These are phyloP conservation scores for Drosophila busckii DNA, from an alignment of 1,140 invertebrate species.

Conservation along the genomic window DNA sequence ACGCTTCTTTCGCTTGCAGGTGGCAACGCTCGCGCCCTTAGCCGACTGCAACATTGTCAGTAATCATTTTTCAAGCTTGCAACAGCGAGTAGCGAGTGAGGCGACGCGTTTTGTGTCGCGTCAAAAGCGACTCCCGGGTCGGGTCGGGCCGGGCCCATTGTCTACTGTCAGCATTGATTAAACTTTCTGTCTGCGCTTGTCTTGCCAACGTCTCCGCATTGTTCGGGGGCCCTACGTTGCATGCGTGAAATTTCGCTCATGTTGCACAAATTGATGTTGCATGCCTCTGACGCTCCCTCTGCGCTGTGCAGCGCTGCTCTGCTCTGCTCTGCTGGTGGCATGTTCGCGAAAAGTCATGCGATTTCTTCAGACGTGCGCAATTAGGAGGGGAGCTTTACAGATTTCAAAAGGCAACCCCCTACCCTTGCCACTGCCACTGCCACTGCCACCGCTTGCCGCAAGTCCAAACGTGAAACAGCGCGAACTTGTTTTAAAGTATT, in stretches of 20 bases:
- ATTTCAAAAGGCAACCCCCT: neutral
- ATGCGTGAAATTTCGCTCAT: conserved; percentile 47
- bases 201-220: conserved; percentile 12
- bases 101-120: too few species aligned
- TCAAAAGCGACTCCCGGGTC: too few species aligned
- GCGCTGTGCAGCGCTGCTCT: neutral
- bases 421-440: too few species aligned
- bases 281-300: conserved; percentile 24
- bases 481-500: conserved; percentile 24
- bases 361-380: conserved; percentile 41
- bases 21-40: too few species aligned
- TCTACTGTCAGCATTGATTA: conserved; percentile 51
- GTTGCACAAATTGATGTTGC: conserved; percentile 51
- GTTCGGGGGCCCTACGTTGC: conserved; percentile 26
- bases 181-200: conserved; percentile 46
- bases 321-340: conserved; percentile 29
- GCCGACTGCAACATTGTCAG: too few species aligned
- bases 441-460: too few species aligned
- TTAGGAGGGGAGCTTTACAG: conserved; percentile 25
- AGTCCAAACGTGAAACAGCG: too few species aligned
- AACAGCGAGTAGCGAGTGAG: too few species aligned
- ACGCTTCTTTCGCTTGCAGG: too few species aligned
- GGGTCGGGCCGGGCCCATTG: too few species aligned
- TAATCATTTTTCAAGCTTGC: too few species aligned
- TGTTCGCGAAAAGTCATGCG: conserved; percentile 45